Evolutionary conservation across 2,797 vertebrate genomes (phyloP), one percentile per base, ranked within the genome.

Genomic region (Micrastur ruficollis): DNA sequence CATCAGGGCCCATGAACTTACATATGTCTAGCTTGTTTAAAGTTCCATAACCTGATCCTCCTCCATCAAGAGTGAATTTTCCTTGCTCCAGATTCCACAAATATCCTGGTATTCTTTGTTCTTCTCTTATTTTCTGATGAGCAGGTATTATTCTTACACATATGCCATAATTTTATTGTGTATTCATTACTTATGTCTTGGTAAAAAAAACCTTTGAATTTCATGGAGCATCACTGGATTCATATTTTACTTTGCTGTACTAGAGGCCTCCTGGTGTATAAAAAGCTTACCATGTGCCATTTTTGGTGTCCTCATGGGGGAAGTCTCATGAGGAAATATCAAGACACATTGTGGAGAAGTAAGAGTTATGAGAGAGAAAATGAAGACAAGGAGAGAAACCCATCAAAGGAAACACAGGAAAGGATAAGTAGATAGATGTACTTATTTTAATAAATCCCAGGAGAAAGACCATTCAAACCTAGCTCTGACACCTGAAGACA

Each of bases 381-480:
- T 46, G 46, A 76, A 89, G 49, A 61, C 55, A 89, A 58, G 62
- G 47, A 84, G 40, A 86, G 47, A 87, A 88, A 89, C 5, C 6
- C 26, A 76, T 93, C 73, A 83, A 70, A 83, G 32, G 90, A 65
- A 63, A 79, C 25, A 42, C 23, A 71, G 38, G 26, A 86, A 81
- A 74, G 8, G 14, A 13, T 79, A 88, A 91, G 86, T 81, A 91
- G 42, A 72, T 80, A 71, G 65, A 82, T 75, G 27, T 66, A 75
- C 50, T 85, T 84, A 59, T 82, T 95, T 93, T 78, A 93, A 73
- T 95, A 93, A 94, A 93, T 50, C 92, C 66, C 63, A 23, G 32
- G 65, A 93, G 88, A 87, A 94, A 81, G 29, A 89, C 53, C 53
- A 63, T 76, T 96, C 55, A 93, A 88, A 85, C 38, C 8, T 82